Percentiles rank a stretch among this genome's conserved stretches.
These are phyloP conservation scores for Danio tinwini DNA, from an alignment of 2,797 vertebrate genomes.

Conservation along the genomic window DNA sequence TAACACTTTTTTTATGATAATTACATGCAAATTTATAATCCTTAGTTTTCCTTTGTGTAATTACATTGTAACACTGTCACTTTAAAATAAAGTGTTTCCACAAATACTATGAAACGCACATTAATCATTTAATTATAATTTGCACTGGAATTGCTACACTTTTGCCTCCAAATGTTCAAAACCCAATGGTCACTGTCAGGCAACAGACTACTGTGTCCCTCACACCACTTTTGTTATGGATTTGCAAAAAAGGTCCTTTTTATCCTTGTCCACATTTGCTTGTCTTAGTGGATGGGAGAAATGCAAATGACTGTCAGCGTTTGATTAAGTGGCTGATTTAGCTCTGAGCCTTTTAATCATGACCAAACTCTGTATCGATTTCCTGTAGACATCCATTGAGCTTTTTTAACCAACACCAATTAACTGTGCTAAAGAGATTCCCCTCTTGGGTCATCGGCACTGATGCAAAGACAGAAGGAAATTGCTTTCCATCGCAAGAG, in stretches of 20 bases:
- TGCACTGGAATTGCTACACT: background rate
- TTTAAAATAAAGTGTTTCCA: no score
- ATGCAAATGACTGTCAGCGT: slow-evolving; percentile 52
- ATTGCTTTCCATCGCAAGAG: slow-evolving; percentile 37
- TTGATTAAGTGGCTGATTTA: slow-evolving; percentile 53
- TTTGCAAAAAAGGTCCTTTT: slow-evolving; percentile 8
- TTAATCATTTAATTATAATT: no score
- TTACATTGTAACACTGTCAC: no score
- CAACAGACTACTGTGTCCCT: background rate
- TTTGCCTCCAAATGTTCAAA: slow-evolving; percentile 8
- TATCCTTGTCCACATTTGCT: slow-evolving; percentile 20
- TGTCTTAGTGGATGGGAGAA: slow-evolving; percentile 37
- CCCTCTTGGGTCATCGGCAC: slow-evolving; percentile 43
- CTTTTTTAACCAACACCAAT: slow-evolving; percentile 70
- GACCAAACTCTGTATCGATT: slow-evolving; percentile 68
- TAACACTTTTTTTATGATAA: no score
- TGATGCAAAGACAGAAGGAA: slow-evolving; percentile 46
- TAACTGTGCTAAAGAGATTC: slow-evolving; percentile 67
- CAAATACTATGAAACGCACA: no score
- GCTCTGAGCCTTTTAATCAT: slow-evolving; percentile 53
- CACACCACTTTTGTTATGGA: slow-evolving; percentile 7
- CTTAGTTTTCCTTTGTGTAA: no score
- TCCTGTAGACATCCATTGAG: slow-evolving; percentile 62
- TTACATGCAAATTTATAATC: no score
- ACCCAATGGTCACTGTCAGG: background rate